Conservation (phyloP, 1,140 invertebrate species). For the Mya arenaria region DNA sequence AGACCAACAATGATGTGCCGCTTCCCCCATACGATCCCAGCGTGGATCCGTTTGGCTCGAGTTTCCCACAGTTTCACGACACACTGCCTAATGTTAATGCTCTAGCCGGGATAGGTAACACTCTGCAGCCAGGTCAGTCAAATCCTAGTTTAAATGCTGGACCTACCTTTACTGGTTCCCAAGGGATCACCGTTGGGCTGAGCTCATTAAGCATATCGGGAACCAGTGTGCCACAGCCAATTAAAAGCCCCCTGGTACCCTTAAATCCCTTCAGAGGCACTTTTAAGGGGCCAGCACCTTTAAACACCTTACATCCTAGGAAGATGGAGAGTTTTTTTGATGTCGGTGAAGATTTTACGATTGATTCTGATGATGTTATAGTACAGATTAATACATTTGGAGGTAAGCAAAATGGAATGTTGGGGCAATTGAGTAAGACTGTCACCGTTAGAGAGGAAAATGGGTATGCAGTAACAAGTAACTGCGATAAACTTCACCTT, state of each 20-base stretch:
- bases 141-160: too few relatives aligned
- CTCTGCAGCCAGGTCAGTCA: too few relatives aligned
- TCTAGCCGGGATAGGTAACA: too few relatives aligned
- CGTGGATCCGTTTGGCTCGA: too few relatives aligned
- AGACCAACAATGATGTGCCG: too few relatives aligned
- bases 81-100: too few relatives aligned
- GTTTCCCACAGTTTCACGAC: slow-evolving; percentile 2
- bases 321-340: slow-evolving; percentile 25
- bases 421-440: not conserved
- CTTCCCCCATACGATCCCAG: too few relatives aligned
- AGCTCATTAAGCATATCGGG: too few relatives aligned
- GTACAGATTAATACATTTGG: not conserved
- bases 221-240: not conserved
- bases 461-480: slow-evolving; percentile 57
- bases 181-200: too few relatives aligned
- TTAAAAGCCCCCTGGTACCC: slow-evolving; percentile 24
- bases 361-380: slow-evolving; percentile 46
- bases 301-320: not conserved
- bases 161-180: too few relatives aligned
- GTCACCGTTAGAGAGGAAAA: slow-evolving; percentile 44
- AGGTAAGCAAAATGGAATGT: not conserved
- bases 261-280: slow-evolving; percentile 30
- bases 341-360: slow-evolving; percentile 5
- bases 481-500: slow-evolving; percentile 4
- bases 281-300: slow-evolving; percentile 2